A percentile compares a stretch with the other conserved stretches of the same genome.
Evolutionary conservation across 2,888 invertebrate genomes (phyloP).

Genomic region (Automeris io): DNA sequence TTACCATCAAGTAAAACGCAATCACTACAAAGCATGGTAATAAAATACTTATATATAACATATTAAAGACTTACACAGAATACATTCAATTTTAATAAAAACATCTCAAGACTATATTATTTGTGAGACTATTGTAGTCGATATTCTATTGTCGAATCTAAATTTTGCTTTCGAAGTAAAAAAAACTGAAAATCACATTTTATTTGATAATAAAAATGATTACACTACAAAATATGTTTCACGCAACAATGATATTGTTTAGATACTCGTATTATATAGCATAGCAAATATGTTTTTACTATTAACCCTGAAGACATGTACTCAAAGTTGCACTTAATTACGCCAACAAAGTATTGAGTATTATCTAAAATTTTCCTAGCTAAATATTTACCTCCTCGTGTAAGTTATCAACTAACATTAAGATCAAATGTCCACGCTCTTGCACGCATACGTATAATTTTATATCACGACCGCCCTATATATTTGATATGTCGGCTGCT

Average conservation of each 20-base stretch:
- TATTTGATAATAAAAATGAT: too few relatives aligned
- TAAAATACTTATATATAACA: too few relatives aligned
- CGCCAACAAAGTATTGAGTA: neutral
- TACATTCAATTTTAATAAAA: too few relatives aligned
- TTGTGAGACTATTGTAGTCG: too few relatives aligned
- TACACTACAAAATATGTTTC: too few relatives aligned
- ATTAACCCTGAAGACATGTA: neutral
- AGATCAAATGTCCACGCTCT: conserved; percentile 17
- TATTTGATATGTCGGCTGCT: conserved; percentile 20
- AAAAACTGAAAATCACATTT: too few relatives aligned
- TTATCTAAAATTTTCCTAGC: conserved; percentile 1
- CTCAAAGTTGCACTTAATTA: neutral
- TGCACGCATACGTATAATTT: conserved; percentile 17
- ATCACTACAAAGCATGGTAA: too few relatives aligned
- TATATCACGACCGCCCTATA: conserved; percentile 20
- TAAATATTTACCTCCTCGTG: conserved; percentile 5
- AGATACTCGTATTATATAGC: conserved; percentile 19
- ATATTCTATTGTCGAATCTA: too few relatives aligned
- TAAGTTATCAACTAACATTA: conserved; percentile 17
- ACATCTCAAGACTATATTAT: too few relatives aligned
- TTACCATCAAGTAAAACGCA: too few relatives aligned
- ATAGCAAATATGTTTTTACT: neutral
- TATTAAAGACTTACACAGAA: too few relatives aligned
- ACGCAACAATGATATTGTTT: conserved; percentile 34
- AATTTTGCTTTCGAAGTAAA: too few relatives aligned